Evolutionary conservation across 2,797 vertebrate species (phyloP).

Genomic region (Phrynocephalus guinanensis): DNA sequence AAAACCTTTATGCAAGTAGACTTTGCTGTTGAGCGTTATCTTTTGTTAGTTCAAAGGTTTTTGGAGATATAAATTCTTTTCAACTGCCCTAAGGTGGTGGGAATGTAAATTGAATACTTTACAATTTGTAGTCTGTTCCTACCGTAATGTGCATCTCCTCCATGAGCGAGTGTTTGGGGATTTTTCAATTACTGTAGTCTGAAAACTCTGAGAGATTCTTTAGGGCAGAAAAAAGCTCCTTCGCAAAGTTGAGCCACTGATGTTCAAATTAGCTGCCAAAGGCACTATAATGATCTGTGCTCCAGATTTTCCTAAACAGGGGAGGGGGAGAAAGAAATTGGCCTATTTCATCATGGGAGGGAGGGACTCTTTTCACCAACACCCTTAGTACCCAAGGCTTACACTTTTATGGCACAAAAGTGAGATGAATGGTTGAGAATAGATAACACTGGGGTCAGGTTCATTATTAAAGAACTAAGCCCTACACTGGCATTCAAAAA

Average conservation of each 20-base stretch:
- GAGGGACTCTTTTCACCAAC: constrained; percentile 43
- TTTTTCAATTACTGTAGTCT: constrained; percentile 85
- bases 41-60: constrained; percentile 87
- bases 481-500: too few species aligned
- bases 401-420: constrained; percentile 65
- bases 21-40: constrained; percentile 83
- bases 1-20: constrained; percentile 77
- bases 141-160: constrained; percentile 83
- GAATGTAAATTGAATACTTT: constrained; percentile 87
- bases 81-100: constrained; percentile 81
- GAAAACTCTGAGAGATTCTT: constrained; percentile 82
- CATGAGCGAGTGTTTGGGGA: constrained; percentile 83
- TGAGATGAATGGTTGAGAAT: constrained; percentile 70
- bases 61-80: constrained; percentile 84
- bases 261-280: constrained; percentile 86
- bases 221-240: constrained; percentile 81
- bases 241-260: constrained; percentile 80
- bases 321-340: constrained; percentile 60
- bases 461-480: constrained; percentile 60
- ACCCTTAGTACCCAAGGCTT: constrained; percentile 51
- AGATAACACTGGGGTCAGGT: constrained; percentile 52
- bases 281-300: constrained; percentile 80
- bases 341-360: constrained; percentile 75
- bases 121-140: constrained; percentile 83
- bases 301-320: constrained; percentile 80